Conservation (phyloP, 2,113 vertebrate genomes). For the Eptesicus fuscus region DNA sequence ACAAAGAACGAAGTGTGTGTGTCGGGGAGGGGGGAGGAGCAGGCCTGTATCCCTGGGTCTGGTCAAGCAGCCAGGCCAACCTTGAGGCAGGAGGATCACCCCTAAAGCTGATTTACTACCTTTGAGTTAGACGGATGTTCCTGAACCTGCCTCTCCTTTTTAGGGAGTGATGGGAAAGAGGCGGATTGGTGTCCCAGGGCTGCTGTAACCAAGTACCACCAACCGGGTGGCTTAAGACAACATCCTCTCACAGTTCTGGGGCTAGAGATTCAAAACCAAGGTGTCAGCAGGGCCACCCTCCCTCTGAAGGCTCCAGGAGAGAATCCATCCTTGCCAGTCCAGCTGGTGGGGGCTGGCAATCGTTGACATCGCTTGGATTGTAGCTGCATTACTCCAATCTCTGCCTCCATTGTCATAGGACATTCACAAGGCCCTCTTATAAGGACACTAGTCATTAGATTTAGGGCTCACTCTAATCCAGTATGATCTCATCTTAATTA, state of each 20-base stretch:
- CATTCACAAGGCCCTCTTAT: background rate
- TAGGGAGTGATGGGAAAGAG: background rate
- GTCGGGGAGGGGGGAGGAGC: fast-evolving
- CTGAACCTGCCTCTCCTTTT: background rate
- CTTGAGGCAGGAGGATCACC: background rate
- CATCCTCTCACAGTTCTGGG: background rate
- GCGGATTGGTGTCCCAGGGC: background rate
- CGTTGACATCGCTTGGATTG: background rate
- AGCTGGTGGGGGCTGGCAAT: background rate
- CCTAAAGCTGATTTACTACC: background rate
- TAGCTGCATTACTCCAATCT: background rate
- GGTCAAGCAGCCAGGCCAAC: background rate
- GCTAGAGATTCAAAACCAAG: background rate
- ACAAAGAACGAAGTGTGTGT: background rate
- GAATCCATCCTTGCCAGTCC: background rate
- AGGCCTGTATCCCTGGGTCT: background rate
- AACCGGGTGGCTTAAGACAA: background rate
- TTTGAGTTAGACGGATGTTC: background rate
- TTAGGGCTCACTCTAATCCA: background rate
- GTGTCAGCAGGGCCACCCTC: background rate
- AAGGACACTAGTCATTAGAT: background rate
- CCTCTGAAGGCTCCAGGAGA: background rate
- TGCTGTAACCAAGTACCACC: background rate
- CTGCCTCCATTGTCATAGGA: fast-evolving
- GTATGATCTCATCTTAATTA: background rate